These are phyloP conservation scores for Formica selysi DNA, from an alignment of 1,140 invertebrate genomes.

Conservation along the genomic window DNA sequence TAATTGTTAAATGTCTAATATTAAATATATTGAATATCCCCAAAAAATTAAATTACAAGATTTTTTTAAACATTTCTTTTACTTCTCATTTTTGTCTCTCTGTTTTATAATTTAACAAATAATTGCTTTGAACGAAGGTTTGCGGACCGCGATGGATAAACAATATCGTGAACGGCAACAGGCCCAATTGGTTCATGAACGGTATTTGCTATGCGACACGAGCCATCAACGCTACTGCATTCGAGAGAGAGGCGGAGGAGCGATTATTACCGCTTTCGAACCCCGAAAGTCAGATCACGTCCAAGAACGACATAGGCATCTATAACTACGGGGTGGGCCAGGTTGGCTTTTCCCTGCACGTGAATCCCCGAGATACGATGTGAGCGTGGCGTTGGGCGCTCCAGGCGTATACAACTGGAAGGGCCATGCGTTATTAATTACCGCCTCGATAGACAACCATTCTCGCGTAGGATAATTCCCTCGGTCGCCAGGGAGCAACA, in stretches of 20 bases:
- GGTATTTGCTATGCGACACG: constrained; percentile 85
- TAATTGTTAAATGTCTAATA: too few relatives aligned
- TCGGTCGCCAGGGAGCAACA: not conserved
- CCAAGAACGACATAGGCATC: not conserved
- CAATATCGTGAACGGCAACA: constrained; percentile 18
- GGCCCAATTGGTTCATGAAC: constrained; percentile 77
- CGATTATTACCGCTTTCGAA: constrained; percentile 50
- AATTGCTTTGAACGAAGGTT: constrained; percentile 67
- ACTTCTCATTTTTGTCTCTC: not conserved
- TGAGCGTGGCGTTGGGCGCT: constrained; percentile 86
- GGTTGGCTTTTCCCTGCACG: constrained; percentile 82
- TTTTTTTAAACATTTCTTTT: not conserved
- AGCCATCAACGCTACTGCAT: constrained; percentile 22
- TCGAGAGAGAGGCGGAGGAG: constrained; percentile 54
- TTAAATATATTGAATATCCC: not conserved
- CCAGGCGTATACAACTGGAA: constrained; percentile 88
- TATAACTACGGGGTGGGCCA: constrained; percentile 78
- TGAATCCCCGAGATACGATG: constrained; percentile 53
- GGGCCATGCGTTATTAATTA: constrained; percentile 76
- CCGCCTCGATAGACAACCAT: not conserved
- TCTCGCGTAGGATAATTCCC: constrained; percentile 24
- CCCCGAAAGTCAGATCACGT: not conserved
- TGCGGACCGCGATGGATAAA: constrained; percentile 78
- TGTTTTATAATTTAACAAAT: not conserved
- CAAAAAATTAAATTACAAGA: too few relatives aligned